Conservation (phyloP, 2,797 vertebrate species). For the Lemur catta region DNA sequence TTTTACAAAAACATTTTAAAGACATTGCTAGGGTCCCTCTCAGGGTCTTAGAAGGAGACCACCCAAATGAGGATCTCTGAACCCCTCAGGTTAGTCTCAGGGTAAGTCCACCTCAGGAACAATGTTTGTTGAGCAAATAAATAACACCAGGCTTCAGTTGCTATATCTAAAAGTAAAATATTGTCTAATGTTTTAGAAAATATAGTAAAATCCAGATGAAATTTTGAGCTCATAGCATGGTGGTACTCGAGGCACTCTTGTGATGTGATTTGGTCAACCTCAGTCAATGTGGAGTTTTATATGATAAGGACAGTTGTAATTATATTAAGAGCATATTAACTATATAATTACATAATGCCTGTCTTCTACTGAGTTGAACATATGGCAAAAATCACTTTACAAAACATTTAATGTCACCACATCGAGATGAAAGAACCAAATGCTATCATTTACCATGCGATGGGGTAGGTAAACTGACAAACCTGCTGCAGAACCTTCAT, state of each 20-base stretch:
- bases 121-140: slow-evolving; percentile 25
- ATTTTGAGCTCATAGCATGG: background rate
- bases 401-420: slow-evolving; percentile 18
- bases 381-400: slow-evolving; percentile 24
- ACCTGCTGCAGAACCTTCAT: background rate
- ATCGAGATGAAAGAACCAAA: background rate
- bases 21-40: background rate
- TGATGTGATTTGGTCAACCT: background rate
- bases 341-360: slow-evolving; percentile 15
- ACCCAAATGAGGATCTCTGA: background rate
- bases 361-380: background rate
- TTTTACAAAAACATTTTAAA: slow-evolving; percentile 8
- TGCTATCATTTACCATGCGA: background rate
- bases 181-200: slow-evolving; percentile 8
- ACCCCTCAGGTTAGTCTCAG: background rate
- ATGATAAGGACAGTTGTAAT: background rate
- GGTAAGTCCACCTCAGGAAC: background rate
- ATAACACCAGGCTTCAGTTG: background rate
- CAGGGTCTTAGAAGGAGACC: background rate
- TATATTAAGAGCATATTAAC: background rate
- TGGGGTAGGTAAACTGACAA: background rate
- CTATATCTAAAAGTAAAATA: slow-evolving; percentile 1
- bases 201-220: background rate
- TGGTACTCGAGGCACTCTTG: background rate
- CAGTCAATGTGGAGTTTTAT: background rate